Percentiles rank a stretch among this genome's conserved stretches.
These are phyloP conservation scores for Aethes cnicana DNA, from an alignment of 2,888 invertebrate species.

Conservation along the genomic window DNA sequence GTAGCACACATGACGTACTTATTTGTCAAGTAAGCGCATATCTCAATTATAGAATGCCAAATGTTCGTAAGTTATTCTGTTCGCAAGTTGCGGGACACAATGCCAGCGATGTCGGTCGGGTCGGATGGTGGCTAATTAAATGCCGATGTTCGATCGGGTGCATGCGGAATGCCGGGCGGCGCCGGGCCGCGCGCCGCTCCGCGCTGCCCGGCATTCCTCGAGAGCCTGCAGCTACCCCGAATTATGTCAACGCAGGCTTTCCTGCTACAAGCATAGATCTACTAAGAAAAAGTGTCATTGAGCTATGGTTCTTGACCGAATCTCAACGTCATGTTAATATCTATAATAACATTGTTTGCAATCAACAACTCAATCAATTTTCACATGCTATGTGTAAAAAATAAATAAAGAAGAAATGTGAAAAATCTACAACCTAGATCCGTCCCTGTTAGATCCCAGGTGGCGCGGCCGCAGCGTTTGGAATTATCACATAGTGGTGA, in stretches of 20 bases:
- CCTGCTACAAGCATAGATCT: too few species aligned
- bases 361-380: too few species aligned
- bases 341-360: too few species aligned
- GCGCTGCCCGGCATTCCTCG: slow-evolving; percentile 59
- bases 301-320: too few species aligned
- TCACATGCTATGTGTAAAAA: slow-evolving; percentile 13
- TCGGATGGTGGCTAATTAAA: slow-evolving; percentile 74
- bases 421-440: slow-evolving; percentile 42
- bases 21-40: slow-evolving; percentile 23
- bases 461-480: slow-evolving; percentile 83
- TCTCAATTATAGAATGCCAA: slow-evolving; percentile 45
- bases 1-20: background rate
- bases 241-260: background rate
- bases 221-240: slow-evolving; percentile 41
- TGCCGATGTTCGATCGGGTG: slow-evolving; percentile 63
- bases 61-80: slow-evolving; percentile 63
- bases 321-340: too few species aligned
- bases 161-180: slow-evolving; percentile 47
- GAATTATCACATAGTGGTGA: slow-evolving; percentile 83
- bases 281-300: too few species aligned
- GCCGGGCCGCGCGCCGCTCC: slow-evolving; percentile 49
- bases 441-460: slow-evolving; percentile 78
- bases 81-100: slow-evolving; percentile 59
- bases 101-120: slow-evolving; percentile 62
- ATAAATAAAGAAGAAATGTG: slow-evolving; percentile 18